Evolutionary conservation across 2,888 invertebrate species (phyloP), one percentile per base, ranked within the genome.

Genomic region (Scaptodrosophila latifasciaeformis): DNA sequence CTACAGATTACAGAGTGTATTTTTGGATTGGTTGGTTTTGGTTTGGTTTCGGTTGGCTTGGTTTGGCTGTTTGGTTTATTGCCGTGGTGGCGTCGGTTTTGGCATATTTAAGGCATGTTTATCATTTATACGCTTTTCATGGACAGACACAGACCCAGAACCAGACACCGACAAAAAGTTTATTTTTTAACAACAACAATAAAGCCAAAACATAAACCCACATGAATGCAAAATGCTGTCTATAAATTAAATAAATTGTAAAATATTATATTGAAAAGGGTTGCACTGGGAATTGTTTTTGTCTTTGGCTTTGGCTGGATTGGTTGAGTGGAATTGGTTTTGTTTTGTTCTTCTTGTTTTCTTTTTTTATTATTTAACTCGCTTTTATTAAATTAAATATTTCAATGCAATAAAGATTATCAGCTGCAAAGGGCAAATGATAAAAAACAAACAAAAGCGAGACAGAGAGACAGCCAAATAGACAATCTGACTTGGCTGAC

Each of bases 201-300:
- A n/a, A n/a, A n/a, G 24, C 24, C 24, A 24, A 30, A 35, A 37
- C 18, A 37, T 17, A 37, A 13, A 37, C 37, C 6, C 17, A 6
- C 13, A 12, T 31, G 31, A 13, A 31, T 12, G 31, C 9, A 37
- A 44, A n/a, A n/a, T n/a, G n/a, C n/a, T 17, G 65, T 54, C 57
- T 65, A 75, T 80, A 75, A 75, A 75, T 75, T 80, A 80, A 80
- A 75, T 74, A 75, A 77, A 80, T 80, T 79, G 72, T 69, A 76
- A 79, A 72, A 76, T 75, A 78, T 61, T 34, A n/a, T 65, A 54
- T 60, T 44, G 57, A 62, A 24, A 5, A 48, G 54, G 50, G 55
- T 47, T 51, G 37, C 15, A 34, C 34, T 13, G 34, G 13, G 7
- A n/a, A n/a, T 12, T 7, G 13, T 12, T 6, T n/a, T 10, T 10